phyloP scores from a whole-genome alignment of 2,113 vertebrate species.

The Hiodon tergisus region DNA sequence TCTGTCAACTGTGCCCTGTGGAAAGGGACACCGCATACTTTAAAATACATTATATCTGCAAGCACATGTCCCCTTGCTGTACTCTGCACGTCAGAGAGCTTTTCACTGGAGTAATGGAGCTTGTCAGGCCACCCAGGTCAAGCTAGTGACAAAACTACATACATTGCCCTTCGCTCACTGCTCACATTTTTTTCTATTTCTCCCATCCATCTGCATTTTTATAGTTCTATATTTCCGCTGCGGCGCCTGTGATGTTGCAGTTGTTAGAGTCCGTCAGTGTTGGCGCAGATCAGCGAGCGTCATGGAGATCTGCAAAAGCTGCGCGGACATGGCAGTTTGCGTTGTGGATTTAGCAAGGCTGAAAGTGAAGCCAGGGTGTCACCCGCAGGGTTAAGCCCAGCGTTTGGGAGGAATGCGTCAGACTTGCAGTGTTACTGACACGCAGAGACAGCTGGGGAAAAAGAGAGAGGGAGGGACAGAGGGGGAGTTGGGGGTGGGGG shows the following conservation, averaged over 20 bases:
- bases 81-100: constrained; percentile 12
- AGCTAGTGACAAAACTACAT: constrained; percentile 21
- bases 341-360: constrained; percentile 60
- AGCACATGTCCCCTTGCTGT: constrained; percentile 24
- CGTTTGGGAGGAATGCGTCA: constrained; percentile 38
- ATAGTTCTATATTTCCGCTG: not conserved
- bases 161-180: constrained; percentile 4
- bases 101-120: constrained; percentile 21
- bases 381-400: constrained; percentile 59
- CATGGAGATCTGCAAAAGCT: constrained; percentile 43
- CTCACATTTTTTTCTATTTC: not conserved
- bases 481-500: constrained; percentile 3
- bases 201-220: constrained; percentile 5
- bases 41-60: constrained; percentile 36
- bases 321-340: constrained; percentile 51
- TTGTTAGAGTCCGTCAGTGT: not conserved
- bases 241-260: constrained; percentile 24
- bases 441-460: constrained; percentile 46
- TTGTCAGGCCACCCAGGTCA: not conserved
- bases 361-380: constrained; percentile 48
- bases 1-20: constrained; percentile 4
- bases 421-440: constrained; percentile 36
- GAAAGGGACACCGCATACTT: constrained; percentile 26
- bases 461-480: constrained; percentile 7
- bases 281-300: constrained; percentile 15